Base-by-base conservation (phyloP, 1,140 invertebrate genomes). In the Rhopalosiphum maidis region DNA sequence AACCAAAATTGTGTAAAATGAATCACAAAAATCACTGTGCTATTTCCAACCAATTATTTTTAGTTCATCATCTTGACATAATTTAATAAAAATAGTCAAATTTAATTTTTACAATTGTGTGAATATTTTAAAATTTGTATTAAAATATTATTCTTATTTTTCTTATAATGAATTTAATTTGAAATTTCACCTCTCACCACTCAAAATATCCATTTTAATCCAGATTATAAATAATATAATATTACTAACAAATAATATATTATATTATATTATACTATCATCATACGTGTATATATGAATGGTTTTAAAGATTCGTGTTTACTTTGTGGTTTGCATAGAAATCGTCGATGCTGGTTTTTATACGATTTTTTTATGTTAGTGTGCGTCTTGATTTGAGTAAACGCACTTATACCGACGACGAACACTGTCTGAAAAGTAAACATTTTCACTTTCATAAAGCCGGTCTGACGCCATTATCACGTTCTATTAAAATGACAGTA, bases 401-500 rank as follows among this genome's bases (percentile, higher is more conserved):
- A 77, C 60, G 60, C n/a, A 77, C 60, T 77, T 77, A 30, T 77
- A 77, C 30, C n/a, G 60, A 6, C 60, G 30, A n/a, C 60, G 30
- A 77, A 77, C 60, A n/a, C 30, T 5, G n/a, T 77, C 60, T 77
- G 60, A 30, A n/a, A 77, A 77, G 60, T 77, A 77, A 77, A 77
- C 60, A 77, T 77, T 77, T 77, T 77, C 60, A 77, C 60, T 77
- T 77, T 77, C 60, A 15, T 77, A 77, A 77, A 77, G 60, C 30
- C 60, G 60, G 60, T 77, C 60, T 77, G 60, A 77, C 30, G 60
- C 60, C 30, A 77, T 77, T n/a, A 60, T 60, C 55, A 30, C 55
- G 30, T 30, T 30, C 55, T 60, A 60, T 11, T 60, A 77, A 77
- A 77, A 18, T n/a, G 18, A 77, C 60, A 77, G 25, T n/a, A 30